phyloP scores from a whole-genome alignment of 2,113 vertebrate species.

The Porphyrio hochstetteri region DNA sequence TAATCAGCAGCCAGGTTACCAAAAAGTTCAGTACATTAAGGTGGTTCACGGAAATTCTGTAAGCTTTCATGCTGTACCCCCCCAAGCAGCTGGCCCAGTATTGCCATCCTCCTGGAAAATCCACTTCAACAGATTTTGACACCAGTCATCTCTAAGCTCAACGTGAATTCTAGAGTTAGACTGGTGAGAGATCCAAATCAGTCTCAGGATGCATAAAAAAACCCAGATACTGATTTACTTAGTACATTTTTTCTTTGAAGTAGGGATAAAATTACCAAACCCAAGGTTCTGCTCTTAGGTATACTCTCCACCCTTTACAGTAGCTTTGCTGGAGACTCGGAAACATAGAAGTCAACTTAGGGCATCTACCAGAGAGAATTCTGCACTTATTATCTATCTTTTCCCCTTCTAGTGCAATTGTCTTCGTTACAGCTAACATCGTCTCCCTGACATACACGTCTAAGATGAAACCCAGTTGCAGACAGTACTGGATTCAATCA shows the following conservation, averaged over 20 bases:
- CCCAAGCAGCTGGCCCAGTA: not conserved
- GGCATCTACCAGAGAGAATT: not conserved
- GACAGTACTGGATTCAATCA: not conserved
- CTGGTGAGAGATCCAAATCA: not conserved
- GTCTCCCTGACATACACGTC: not conserved
- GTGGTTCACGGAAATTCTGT: not conserved
- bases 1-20: not conserved
- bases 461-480: not conserved
- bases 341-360: not conserved
- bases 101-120: not conserved
- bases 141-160: not conserved
- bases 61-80: rapidly evolving
- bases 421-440: not conserved
- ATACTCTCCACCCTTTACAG: not conserved
- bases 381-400: not conserved
- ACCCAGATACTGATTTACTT: not conserved
- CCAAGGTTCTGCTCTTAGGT: not conserved
- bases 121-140: not conserved
- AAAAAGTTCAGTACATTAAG: not conserved
- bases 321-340: not conserved
- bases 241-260: not conserved
- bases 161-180: not conserved
- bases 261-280: not conserved
- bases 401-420: not conserved
- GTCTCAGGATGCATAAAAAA: not conserved